Conservation (phyloP, 2,113 vertebrate genomes). For the Setophaga coronata region DNA sequence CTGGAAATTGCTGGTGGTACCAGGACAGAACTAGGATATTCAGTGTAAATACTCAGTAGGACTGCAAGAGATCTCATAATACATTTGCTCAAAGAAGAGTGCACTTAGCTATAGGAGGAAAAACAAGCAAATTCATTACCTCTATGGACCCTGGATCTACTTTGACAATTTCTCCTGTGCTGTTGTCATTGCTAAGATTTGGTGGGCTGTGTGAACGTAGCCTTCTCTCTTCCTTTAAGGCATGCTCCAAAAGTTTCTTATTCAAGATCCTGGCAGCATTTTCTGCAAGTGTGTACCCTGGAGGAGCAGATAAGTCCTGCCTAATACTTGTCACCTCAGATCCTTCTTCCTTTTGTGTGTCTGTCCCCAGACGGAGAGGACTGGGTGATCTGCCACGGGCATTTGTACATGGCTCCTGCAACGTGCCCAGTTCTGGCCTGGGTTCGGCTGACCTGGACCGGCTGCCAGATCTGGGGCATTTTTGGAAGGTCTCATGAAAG, state of each 20-base stretch:
- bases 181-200: slow-evolving; percentile 72
- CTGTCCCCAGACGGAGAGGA: slow-evolving; percentile 84
- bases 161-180: slow-evolving; percentile 74
- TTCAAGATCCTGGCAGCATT: slow-evolving; percentile 91
- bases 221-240: slow-evolving; percentile 87
- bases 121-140: slow-evolving; percentile 80
- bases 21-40: not conserved
- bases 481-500: slow-evolving; percentile 83
- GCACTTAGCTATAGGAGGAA: slow-evolving; percentile 56
- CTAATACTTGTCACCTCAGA: slow-evolving; percentile 83
- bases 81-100: slow-evolving; percentile 47
- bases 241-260: slow-evolving; percentile 92
- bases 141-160: slow-evolving; percentile 87
- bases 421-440: slow-evolving; percentile 63
- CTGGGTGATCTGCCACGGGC: slow-evolving; percentile 90
- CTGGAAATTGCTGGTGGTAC: not conserved
- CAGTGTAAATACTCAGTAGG: not conserved
- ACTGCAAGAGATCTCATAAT: not conserved
- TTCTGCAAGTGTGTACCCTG: slow-evolving; percentile 89
- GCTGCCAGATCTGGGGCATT: slow-evolving; percentile 85
- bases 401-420: slow-evolving; percentile 78
- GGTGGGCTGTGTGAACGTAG: slow-evolving; percentile 67
- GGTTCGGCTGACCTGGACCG: slow-evolving; percentile 81
- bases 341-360: slow-evolving; percentile 84
- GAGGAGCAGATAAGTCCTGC: slow-evolving; percentile 92